These are phyloP conservation scores for Micrasema longulum DNA, from an alignment of 1,140 invertebrate genomes.

Conservation along the genomic window DNA sequence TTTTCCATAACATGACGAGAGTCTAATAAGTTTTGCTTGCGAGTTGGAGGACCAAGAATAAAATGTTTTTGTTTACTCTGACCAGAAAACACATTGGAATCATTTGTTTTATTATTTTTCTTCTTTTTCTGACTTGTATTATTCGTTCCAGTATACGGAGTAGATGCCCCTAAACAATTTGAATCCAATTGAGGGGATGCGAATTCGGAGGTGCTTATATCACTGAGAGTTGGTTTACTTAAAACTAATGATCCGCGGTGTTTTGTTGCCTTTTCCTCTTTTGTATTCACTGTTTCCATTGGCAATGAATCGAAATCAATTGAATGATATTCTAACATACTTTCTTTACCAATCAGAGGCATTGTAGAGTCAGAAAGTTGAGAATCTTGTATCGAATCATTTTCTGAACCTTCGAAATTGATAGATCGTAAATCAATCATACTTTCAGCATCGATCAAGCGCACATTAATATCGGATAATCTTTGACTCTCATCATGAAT, in stretches of 20 bases:
- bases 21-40: conserved; percentile 41
- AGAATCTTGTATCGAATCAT: background rate
- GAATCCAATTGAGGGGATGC: background rate
- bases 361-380: conserved; percentile 12
- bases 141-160: conserved; percentile 4
- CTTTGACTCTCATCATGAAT: conserved; percentile 1
- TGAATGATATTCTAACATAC: conserved; percentile 43
- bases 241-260: conserved; percentile 22
- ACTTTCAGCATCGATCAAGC: conserved; percentile 41
- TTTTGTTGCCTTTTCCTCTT: too few relatives aligned
- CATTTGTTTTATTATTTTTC: background rate
- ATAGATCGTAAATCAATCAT: conserved; percentile 29
- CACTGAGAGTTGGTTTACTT: conserved; percentile 17
- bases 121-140: conserved; percentile 9
- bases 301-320: conserved; percentile 35
- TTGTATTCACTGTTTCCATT: background rate
- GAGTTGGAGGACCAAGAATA: conserved; percentile 28
- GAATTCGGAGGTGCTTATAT: conserved; percentile 18
- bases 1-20: conserved; percentile 9
- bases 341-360: conserved; percentile 40
- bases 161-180: conserved; percentile 4
- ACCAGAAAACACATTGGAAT: background rate
- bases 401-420: conserved; percentile 2
- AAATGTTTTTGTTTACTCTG: too few relatives aligned
- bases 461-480: conserved; percentile 14